Evolutionary conservation across 1,140 invertebrate species (phyloP).

Genomic region (Zaprionus davidi): DNA sequence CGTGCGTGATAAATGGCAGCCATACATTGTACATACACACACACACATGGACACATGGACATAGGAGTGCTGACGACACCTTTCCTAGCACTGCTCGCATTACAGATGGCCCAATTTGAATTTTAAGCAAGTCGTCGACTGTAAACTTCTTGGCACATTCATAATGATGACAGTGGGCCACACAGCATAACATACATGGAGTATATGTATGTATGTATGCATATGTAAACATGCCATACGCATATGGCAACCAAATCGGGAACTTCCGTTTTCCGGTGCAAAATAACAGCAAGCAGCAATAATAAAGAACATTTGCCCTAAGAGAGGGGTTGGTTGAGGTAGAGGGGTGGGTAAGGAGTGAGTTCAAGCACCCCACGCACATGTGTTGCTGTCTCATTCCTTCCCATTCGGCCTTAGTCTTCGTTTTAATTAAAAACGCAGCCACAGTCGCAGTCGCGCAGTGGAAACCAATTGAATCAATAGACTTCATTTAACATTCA

Average conservation of each 20-base stretch:
- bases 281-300: slow-evolving; percentile 26
- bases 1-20: slow-evolving; percentile 57
- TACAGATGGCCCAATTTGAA: slow-evolving; percentile 42
- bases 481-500: slow-evolving; percentile 50
- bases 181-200: slow-evolving; percentile 53
- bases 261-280: slow-evolving; percentile 6
- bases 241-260: slow-evolving; percentile 10
- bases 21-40: neutral
- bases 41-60: neutral
- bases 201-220: slow-evolving; percentile 41
- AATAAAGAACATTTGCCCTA: slow-evolving; percentile 37
- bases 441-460: slow-evolving; percentile 51
- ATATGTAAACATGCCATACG: slow-evolving; percentile 5
- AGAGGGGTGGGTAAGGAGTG: neutral
- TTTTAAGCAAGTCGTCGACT: slow-evolving; percentile 24
- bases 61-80: slow-evolving; percentile 53
- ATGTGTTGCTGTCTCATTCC: neutral
- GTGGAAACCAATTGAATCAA: slow-evolving; percentile 72
- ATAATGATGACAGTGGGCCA: slow-evolving; percentile 56
- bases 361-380: slow-evolving; percentile 59
- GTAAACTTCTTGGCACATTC: slow-evolving; percentile 48
- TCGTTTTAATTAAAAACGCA: slow-evolving; percentile 72
- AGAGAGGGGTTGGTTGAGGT: neutral
- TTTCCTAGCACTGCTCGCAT: slow-evolving; percentile 55
- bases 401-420: slow-evolving; percentile 6